Conservation (phyloP, 2,797 vertebrate genomes). For the Amphiprion clarkii region DNA sequence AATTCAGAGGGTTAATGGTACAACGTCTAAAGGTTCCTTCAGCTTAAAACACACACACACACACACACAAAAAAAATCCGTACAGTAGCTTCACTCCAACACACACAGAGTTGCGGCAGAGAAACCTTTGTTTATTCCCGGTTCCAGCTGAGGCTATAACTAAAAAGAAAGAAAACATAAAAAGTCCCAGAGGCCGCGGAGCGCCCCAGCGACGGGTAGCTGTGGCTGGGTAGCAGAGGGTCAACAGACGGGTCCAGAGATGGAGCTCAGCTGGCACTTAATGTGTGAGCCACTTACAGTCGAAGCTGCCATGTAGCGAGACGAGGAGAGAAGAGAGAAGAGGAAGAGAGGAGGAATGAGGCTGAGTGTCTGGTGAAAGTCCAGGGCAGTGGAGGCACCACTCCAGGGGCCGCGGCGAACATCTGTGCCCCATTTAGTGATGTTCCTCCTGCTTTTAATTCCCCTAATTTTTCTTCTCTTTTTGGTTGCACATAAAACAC, state of each 20-base stretch:
- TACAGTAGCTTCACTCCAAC: not conserved
- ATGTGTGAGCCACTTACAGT: conserved; percentile 69
- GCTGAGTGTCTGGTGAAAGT: conserved; percentile 74
- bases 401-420: conserved; percentile 77
- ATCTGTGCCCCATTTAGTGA: conserved; percentile 86
- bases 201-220: conserved; percentile 56
- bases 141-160: conserved; percentile 18
- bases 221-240: conserved; percentile 67
- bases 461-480: conserved; percentile 74
- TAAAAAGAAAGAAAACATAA: conserved; percentile 12
- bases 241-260: conserved; percentile 69
- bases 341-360: conserved; percentile 56
- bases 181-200: conserved; percentile 45
- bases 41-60: not conserved
- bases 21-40: not conserved
- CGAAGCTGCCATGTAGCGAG: conserved; percentile 32
- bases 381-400: conserved; percentile 73
- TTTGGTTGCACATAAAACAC: conserved; percentile 5
- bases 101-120: not conserved
- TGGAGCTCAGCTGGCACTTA: conserved; percentile 76
- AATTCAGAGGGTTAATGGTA: too few species aligned
- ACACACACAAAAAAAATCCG: not conserved
- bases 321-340: conserved; percentile 11
- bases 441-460: conserved; percentile 82
- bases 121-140: conserved; percentile 20